These are phyloP conservation scores for Tetragonisca angustula DNA, from an alignment of 2,888 invertebrate species.

Conservation along the genomic window DNA sequence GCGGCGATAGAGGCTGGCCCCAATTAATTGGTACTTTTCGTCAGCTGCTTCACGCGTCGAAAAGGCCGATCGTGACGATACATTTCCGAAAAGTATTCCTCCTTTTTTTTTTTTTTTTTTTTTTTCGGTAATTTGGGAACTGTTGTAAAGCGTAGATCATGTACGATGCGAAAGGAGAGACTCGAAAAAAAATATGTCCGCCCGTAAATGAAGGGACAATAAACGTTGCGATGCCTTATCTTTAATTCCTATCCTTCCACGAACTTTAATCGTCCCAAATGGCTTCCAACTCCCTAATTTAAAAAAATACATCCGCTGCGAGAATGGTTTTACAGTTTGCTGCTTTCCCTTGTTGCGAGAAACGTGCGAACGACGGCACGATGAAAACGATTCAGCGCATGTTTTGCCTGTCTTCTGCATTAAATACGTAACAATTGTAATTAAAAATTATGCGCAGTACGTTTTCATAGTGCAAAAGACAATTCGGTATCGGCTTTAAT, in stretches of 20 bases:
- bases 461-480: too few relatives aligned
- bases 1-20: background rate
- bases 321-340: background rate
- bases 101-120: too few relatives aligned
- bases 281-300: background rate
- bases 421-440: too few relatives aligned
- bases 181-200: background rate
- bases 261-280: background rate
- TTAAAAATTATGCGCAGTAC: too few relatives aligned
- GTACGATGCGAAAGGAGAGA: background rate
- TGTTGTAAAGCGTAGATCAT: background rate
- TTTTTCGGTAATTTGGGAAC: background rate
- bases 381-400: too few relatives aligned
- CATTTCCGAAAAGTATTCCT: background rate
- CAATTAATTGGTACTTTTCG: slow-evolving; percentile 24
- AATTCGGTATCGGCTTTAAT: too few relatives aligned
- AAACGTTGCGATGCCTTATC: background rate
- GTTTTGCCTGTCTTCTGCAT: too few relatives aligned
- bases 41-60: background rate
- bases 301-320: background rate
- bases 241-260: background rate
- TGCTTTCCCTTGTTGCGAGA: too few relatives aligned
- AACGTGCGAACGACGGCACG: too few relatives aligned
- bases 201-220: background rate
- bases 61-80: background rate